These are phyloP conservation scores for Anarrhichthys ocellatus DNA, from an alignment of 2,113 vertebrate species.

Conservation along the genomic window DNA sequence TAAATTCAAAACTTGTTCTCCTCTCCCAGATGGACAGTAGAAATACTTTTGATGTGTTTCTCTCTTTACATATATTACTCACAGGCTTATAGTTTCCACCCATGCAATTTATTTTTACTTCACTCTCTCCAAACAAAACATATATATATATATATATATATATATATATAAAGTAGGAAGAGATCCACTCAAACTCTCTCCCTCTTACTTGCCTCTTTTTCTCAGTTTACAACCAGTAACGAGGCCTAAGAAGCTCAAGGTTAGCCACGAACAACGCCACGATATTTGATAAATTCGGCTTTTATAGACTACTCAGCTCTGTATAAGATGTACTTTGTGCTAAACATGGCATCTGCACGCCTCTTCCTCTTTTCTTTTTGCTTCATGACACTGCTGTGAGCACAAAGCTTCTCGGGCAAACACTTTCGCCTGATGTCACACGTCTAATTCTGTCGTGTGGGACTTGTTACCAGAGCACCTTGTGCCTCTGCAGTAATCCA, in stretches of 20 bases:
- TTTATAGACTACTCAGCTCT: background rate
- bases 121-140: background rate
- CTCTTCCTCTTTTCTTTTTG: background rate
- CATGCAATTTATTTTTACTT: constrained; percentile 25
- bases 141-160: too few species aligned
- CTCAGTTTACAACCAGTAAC: constrained; percentile 8
- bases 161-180: constrained; percentile 9
- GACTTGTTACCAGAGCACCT: constrained; percentile 46
- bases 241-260: background rate
- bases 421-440: constrained; percentile 11
- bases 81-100: constrained; percentile 15
- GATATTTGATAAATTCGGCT: background rate
- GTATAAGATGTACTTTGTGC: background rate
- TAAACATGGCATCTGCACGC: background rate
- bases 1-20: background rate
- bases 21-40: background rate
- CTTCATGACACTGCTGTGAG: background rate
- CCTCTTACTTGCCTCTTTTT: constrained; percentile 4
- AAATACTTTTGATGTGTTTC: background rate
- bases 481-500: constrained; percentile 66
- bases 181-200: constrained; percentile 16
- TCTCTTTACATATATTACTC: constrained; percentile 12
- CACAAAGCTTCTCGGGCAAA: constrained; percentile 18
- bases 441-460: constrained; percentile 29
- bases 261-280: background rate